phyloP scores from a whole-genome alignment of 2,888 invertebrate species.

The Chrysomela aeneicollis region DNA sequence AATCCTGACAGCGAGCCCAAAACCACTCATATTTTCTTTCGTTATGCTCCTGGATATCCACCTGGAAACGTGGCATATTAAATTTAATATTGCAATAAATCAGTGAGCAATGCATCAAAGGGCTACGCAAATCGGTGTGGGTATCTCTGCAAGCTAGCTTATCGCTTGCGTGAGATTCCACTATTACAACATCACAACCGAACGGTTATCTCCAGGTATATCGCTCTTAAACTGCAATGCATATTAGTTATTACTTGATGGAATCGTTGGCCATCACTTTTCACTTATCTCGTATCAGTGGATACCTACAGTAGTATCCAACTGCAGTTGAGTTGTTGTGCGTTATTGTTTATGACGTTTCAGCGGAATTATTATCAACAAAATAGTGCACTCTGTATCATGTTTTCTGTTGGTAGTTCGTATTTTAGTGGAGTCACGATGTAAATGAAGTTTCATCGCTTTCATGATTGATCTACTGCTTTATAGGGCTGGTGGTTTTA shows the following conservation, averaged over 20 bases:
- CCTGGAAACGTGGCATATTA: constrained; percentile 27
- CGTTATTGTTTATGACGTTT: constrained; percentile 43
- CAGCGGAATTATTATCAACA: constrained; percentile 46
- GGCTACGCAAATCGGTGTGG: constrained; percentile 35
- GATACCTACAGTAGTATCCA: constrained; percentile 33
- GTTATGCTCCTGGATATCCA: constrained; percentile 2
- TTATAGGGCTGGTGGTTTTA: too few species aligned
- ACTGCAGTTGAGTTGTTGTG: constrained; percentile 30
- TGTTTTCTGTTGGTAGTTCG: constrained; percentile 41
- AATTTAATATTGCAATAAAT: constrained; percentile 36
- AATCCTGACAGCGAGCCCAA: too few species aligned
- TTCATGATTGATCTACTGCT: neutral
- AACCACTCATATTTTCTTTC: too few species aligned
- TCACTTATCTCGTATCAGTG: constrained; percentile 45
- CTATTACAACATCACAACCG: constrained; percentile 55
- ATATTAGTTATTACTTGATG: constrained; percentile 57
- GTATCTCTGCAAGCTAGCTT: constrained; percentile 42
- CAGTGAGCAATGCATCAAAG: constrained; percentile 39
- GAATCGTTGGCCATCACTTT: constrained; percentile 56
- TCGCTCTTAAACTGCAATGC: constrained; percentile 55
- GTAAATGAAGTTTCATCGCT: constrained; percentile 27
- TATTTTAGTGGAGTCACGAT: constrained; percentile 30
- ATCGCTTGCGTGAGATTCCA: constrained; percentile 55
- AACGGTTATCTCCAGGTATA: constrained; percentile 52
- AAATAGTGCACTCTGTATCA: constrained; percentile 42